Base-by-base conservation (phyloP, 2,888 invertebrate genomes). In the Cylindroiulus punctatus region DNA sequence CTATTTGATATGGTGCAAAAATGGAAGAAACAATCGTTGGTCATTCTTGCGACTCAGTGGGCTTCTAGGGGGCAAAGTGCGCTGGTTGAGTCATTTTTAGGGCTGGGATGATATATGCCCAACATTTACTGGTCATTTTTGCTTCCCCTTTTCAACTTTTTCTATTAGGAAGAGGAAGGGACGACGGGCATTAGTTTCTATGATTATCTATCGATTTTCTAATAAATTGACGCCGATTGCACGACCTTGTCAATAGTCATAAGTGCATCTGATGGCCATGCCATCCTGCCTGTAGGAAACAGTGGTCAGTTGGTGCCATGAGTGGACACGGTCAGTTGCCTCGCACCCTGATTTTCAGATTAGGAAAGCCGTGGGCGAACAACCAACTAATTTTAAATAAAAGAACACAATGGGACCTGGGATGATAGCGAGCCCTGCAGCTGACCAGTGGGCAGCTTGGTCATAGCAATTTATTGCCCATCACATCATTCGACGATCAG, bases 121-220 rank as follows among this genome's bases (percentile, higher is more conserved):
- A 22, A 8, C 57, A 65, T 65, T 65, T 65, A 65, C 57, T 65
- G 57, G 22, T 65, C 57, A 65, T 65, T 65, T 65, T 65, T 65
- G 57, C 57, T 65, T 65, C 57, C 57, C 57, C 57, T 22, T 65
- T 65, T 65, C 57, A 65, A 65, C 57, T 65, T 65, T 65, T 65
- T 65, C 57, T 65, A 65, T 65, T 65, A 65, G 22, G 57, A 22
- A 19, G 22, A 65, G 22, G 57, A 65, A 65, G 57, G 57, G 57
- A 65, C 57, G 57, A 22, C 22, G 57, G 12, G 19, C 57, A 22
- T 22, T 65, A 65, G 57, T 65, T 57, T 65, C 57, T 65, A 65
- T 65, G 57, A 65, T 65, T 65, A 65, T 65, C 57, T 65, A 65
- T 65, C 57, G 57, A 65, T 65, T 65, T 65, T 65, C 57, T 65